A percentile compares a stretch with the other conserved stretches of the same genome.
phyloP scores from a whole-genome alignment of 2,888 invertebrate species.

The Sinhomidia bicolor region DNA sequence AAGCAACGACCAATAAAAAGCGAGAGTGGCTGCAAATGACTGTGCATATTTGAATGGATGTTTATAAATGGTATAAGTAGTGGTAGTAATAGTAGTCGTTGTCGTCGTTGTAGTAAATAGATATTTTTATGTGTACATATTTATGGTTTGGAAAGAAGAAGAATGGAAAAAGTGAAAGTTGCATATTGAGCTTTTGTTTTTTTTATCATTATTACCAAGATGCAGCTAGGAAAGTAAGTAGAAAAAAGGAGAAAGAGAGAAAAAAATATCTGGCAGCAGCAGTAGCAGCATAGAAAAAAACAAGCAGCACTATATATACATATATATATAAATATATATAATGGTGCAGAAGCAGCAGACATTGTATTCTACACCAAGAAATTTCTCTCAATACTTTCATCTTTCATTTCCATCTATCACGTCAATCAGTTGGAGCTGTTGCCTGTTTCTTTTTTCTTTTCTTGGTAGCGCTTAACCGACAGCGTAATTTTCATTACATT shows the following conservation, averaged over 20 bases:
- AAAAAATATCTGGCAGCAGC: background rate
- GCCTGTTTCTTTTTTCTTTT: too few species aligned
- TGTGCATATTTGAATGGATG: background rate
- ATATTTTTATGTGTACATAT: too few species aligned
- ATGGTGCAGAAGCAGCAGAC: background rate
- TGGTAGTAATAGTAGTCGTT: too few species aligned
- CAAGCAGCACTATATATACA: too few species aligned
- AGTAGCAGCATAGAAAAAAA: background rate
- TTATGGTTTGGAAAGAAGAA: background rate
- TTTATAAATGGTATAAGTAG: background rate
- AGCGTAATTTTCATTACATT: slow-evolving; percentile 44
- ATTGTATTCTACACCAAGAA: slow-evolving; percentile 7
- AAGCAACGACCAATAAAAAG: background rate
- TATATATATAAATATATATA: too few species aligned
- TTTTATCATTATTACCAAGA: slow-evolving; percentile 11
- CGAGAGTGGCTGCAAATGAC: background rate
- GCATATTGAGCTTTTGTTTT: slow-evolving; percentile 8
- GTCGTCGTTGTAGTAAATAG: too few species aligned
- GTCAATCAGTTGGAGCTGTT: slow-evolving; percentile 58
- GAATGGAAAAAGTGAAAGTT: slow-evolving; percentile 29
- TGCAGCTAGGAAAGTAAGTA: background rate
- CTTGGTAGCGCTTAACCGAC: slow-evolving; percentile 13
- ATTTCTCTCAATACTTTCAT: slow-evolving; percentile 46
- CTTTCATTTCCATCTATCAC: slow-evolving; percentile 59
- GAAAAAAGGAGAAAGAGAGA: background rate